Evolutionary conservation across 2,888 invertebrate species (phyloP).

Genomic region (Mallateleia sp.): DNA sequence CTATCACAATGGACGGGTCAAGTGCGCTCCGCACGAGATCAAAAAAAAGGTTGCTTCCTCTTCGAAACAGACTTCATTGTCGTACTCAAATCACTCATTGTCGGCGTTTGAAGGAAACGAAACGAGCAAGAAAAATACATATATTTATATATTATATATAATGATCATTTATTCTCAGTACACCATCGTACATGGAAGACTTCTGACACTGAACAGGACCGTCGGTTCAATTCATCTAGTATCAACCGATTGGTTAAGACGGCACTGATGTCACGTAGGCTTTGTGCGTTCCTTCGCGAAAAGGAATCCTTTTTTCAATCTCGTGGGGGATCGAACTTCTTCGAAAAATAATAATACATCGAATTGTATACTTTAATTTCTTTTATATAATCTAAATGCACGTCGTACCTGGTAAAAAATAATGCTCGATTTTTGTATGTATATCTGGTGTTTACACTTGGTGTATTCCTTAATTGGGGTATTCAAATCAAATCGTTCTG

Average conservation of each 20-base stretch:
- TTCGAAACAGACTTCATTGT: constrained; percentile 71
- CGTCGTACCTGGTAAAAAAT: constrained; percentile 50
- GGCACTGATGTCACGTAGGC: constrained; percentile 63
- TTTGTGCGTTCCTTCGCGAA: constrained; percentile 77
- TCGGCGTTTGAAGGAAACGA: constrained; percentile 61
- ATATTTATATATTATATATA: constrained; percentile 67
- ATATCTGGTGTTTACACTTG: constrained; percentile 62
- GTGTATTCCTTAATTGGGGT: constrained; percentile 47
- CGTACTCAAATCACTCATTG: constrained; percentile 69
- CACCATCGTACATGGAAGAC: constrained; percentile 78
- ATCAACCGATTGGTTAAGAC: constrained; percentile 35
- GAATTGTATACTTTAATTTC: constrained; percentile 34
- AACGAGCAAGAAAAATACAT: constrained; percentile 61
- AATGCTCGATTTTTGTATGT: constrained; percentile 42
- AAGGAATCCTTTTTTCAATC: constrained; percentile 75
- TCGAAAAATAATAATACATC: constrained; percentile 71
- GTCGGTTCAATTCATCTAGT: constrained; percentile 55
- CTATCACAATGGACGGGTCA: constrained; percentile 85
- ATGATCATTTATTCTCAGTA: constrained; percentile 70
- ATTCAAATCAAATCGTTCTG: background rate
- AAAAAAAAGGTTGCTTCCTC: constrained; percentile 76
- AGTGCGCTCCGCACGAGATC: constrained; percentile 76
- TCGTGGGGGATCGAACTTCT: constrained; percentile 71
- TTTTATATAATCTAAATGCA: constrained; percentile 46
- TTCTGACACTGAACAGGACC: constrained; percentile 72